Percentiles rank a stretch among this genome's conserved stretches.
These are phyloP conservation scores for Sciurus vulgaris DNA, from an alignment of 2,797 vertebrate species.

Conservation along the genomic window DNA sequence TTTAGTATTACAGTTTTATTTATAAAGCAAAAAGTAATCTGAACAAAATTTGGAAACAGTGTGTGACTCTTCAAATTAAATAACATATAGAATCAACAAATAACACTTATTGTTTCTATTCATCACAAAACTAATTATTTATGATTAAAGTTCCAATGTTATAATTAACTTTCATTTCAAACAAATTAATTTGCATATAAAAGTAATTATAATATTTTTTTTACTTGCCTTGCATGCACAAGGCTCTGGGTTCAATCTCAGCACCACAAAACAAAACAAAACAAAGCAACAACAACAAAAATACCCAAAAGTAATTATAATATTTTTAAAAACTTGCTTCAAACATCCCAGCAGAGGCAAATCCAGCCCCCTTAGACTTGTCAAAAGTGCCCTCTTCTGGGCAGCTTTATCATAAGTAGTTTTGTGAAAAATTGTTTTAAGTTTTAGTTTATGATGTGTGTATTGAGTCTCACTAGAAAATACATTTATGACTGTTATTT, in stretches of 20 bases:
- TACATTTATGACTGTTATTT: neutral
- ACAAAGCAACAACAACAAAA: too few species aligned
- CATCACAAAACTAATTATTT: conserved; percentile 10
- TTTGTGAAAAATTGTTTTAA: neutral
- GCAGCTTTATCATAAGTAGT: neutral
- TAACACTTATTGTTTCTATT: neutral
- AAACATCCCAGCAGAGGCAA: neutral
- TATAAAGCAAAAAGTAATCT: neutral
- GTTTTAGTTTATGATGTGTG: rapidly evolving
- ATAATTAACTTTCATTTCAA: conserved; percentile 12
- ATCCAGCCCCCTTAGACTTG: neutral
- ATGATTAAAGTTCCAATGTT: conserved; percentile 1
- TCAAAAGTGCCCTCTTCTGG: conserved; percentile 60
- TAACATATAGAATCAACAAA: neutral
- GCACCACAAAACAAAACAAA: too few species aligned
- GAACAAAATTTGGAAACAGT: neutral
- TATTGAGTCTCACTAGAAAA: neutral
- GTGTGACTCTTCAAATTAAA: neutral
- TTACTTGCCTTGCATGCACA: too few species aligned
- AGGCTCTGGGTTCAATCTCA: too few species aligned
- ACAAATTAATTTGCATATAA: neutral
- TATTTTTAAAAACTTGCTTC: neutral
- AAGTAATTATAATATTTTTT: conserved; percentile 29
- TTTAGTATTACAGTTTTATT: neutral
- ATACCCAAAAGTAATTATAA: conserved; percentile 23